A percentile compares a stretch with the other conserved stretches of the same genome.
Evolutionary conservation across 2,113 vertebrate species (phyloP).

Genomic region (Passer domesticus): DNA sequence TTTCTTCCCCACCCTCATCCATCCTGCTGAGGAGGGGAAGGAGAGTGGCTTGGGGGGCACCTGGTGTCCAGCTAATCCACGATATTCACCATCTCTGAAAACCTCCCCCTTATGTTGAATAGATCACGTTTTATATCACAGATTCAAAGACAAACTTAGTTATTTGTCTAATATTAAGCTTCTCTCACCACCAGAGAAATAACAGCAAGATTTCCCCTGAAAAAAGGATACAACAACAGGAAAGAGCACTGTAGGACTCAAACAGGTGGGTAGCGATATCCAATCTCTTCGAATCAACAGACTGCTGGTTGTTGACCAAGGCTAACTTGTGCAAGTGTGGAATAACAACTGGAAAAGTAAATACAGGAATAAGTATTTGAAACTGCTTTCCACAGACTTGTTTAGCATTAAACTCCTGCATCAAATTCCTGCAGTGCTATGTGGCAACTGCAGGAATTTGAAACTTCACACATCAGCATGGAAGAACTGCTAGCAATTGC

Average conservation of each 20-base stretch:
- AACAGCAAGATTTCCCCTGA: background rate
- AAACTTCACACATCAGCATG: background rate
- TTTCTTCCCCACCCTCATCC: background rate
- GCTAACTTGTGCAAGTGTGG: slow-evolving; percentile 96
- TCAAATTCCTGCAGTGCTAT: background rate
- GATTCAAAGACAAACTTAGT: background rate
- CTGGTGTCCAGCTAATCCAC: background rate
- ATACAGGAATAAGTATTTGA: background rate
- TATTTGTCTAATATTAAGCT: background rate
- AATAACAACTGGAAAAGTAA: slow-evolving; percentile 87
- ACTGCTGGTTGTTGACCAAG: slow-evolving; percentile 92
- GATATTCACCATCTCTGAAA: background rate
- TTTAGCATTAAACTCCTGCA: background rate
- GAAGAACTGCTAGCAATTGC: background rate
- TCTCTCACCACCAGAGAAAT: background rate
- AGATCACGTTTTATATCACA: background rate
- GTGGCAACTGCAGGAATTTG: background rate
- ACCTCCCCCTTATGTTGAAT: background rate
- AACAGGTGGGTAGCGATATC: slow-evolving; percentile 96
- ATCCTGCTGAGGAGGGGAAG: background rate
- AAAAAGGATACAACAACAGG: slow-evolving; percentile 98
- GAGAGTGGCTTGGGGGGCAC: background rate
- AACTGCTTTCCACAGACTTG: background rate
- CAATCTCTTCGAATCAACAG: slow-evolving; percentile 89
- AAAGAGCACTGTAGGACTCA: slow-evolving; percentile 97